Evolutionary conservation across 2,888 invertebrate species (phyloP).

Genomic region (Drosophila flavopinicola): DNA sequence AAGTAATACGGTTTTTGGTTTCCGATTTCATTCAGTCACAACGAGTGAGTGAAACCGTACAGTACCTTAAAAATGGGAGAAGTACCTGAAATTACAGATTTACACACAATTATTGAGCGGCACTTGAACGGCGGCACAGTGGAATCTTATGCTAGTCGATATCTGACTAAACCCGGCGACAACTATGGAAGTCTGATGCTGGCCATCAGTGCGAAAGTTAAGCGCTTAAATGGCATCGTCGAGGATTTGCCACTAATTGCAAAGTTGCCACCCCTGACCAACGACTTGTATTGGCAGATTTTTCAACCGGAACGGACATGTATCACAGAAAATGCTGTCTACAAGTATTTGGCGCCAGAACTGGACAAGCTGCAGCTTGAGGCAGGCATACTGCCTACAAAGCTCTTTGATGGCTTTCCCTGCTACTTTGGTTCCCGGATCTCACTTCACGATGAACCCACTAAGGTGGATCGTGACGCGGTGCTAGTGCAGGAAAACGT

Average conservation of each 20-base stretch:
- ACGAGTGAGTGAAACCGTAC: conserved; percentile 12
- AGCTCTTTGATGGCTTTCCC: conserved; percentile 85
- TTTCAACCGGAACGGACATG: conserved; percentile 87
- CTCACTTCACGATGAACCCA: conserved; percentile 77
- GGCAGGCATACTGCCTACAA: conserved; percentile 83
- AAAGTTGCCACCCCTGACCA: conserved; percentile 86
- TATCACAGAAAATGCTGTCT: conserved; percentile 86
- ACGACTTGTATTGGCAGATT: conserved; percentile 85
- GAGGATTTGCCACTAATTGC: conserved; percentile 85
- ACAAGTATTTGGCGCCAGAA: conserved; percentile 85
- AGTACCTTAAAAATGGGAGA: conserved; percentile 57
- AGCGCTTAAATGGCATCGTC: conserved; percentile 55
- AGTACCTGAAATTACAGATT: conserved; percentile 77
- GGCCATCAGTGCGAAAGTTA: conserved; percentile 81
- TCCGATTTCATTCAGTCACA: conserved; percentile 28
- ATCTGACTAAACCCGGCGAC: conserved; percentile 86
- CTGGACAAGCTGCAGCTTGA: conserved; percentile 85
- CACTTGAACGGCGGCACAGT: conserved; percentile 76
- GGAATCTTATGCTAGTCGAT: conserved; percentile 82
- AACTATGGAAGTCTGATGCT: conserved; percentile 88
- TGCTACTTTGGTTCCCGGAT: conserved; percentile 86
- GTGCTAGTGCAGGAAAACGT: conserved; percentile 87
- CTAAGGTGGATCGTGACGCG: conserved; percentile 86
- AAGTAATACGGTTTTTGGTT: conserved; percentile 22
- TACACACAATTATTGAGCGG: conserved; percentile 74